Percentiles rank a stretch among this genome's conserved stretches.
Evolutionary conservation across 2,888 invertebrate species (phyloP).

Genomic region (Conomelus anceps): DNA sequence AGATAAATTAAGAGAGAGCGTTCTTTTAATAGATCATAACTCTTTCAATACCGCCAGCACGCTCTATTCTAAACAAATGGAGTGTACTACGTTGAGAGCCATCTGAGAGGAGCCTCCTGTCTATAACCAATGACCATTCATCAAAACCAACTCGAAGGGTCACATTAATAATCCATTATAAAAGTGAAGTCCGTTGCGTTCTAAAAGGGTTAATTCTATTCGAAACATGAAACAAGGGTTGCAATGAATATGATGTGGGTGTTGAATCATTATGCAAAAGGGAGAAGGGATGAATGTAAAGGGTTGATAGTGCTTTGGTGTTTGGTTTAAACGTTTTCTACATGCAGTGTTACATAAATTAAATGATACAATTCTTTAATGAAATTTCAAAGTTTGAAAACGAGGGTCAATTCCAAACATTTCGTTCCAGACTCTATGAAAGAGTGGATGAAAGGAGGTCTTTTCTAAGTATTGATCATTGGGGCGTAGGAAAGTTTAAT

Average conservation of each 20-base stretch:
- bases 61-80: neutral
- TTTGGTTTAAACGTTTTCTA: neutral
- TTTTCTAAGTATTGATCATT: too few species aligned
- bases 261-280: neutral
- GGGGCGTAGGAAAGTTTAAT: too few species aligned
- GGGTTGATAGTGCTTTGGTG: neutral
- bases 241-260: neutral
- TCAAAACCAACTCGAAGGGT: neutral
- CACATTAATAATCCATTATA: neutral
- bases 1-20: neutral
- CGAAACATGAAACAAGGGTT: neutral
- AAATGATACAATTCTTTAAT: neutral
- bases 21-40: neutral
- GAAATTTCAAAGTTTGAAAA: neutral
- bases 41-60: neutral
- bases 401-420: neutral
- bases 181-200: neutral
- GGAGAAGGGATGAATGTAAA: neutral
- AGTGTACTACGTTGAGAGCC: too few species aligned
- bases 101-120: neutral
- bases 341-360: too few species aligned
- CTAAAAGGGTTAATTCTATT: neutral
- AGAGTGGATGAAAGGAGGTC: neutral
- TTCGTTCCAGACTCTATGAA: neutral
- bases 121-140: neutral